Evolutionary conservation across 2,113 vertebrate species (phyloP), one percentile per base, ranked within the genome.

Genomic region (Lepidothrix coronata): DNA sequence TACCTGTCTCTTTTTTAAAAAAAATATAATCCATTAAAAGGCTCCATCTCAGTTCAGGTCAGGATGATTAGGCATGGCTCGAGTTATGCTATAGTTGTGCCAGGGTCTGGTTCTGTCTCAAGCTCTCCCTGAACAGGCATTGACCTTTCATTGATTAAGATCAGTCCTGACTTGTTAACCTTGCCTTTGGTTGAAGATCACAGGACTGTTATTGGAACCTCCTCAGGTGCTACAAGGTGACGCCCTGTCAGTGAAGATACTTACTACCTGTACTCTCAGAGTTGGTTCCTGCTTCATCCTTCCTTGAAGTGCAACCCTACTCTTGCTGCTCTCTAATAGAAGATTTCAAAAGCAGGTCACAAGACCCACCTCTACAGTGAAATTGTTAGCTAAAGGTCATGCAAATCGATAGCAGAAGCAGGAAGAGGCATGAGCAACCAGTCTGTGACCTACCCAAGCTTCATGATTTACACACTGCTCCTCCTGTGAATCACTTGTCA

Each of bases 11-110:
- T 63, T 62, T 33, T 4, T 11, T 31, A 2, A 20, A 24, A 62
- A 62, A 44, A 37, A 41, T 16, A 5, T 2, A 44, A 10, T 35
- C 7, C 4, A 23, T 54, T 33, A 15, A 58, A 73, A 73, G 11
- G 2, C 3, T 85, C 1, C 0, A 0, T 77, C 78, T 81, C 12
- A n/a, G 6, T 62, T 77, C 22, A 70, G 30, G 30, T 15, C 31
- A 75, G 2, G 5, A 8, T 41, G 35, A 33, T 52, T 44, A 44
- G 21, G 13, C 30, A 48, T 24, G 11, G 12, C 14, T 33, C 57
- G 25, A 71, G 12, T 75, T 62, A 43, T 12, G 4, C 6, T 35
- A 3, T 37, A 14, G 2, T 33, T 68, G 9, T 67, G 43, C 8
- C 14, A 43, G 31, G 9, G 9, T 37, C 44, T 73, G 8, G 4